A percentile compares a stretch with the other conserved stretches of the same genome.
These are phyloP conservation scores for Ageneiosus marmoratus DNA, from an alignment of 2,113 vertebrate species.

Conservation along the genomic window DNA sequence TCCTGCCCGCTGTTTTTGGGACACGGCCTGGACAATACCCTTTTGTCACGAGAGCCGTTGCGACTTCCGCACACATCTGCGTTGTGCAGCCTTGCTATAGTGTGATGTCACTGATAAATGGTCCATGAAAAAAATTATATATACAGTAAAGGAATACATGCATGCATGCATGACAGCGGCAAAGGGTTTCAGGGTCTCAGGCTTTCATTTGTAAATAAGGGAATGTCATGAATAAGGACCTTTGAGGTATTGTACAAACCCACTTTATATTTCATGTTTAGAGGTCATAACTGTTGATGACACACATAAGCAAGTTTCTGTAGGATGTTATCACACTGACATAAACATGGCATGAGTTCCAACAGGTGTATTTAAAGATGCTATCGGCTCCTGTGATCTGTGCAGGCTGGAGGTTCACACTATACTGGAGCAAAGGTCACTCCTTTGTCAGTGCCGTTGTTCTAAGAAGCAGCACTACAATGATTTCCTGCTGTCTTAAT, in stretches of 20 bases:
- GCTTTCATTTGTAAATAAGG: not conserved
- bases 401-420: conserved; percentile 1
- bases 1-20: conserved; percentile 34
- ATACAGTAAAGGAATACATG: not conserved
- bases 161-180: not conserved
- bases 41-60: conserved; percentile 47
- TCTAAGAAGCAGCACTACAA: conserved; percentile 13
- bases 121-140: conserved; percentile 15
- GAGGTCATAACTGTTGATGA: not conserved
- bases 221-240: not conserved
- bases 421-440: conserved; percentile 40
- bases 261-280: not conserved
- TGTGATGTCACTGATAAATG: conserved; percentile 22
- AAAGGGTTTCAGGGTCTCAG: not conserved
- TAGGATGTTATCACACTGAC: not conserved
- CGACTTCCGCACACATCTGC: conserved; percentile 42
- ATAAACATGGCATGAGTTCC: not conserved
- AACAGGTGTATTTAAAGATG: not conserved
- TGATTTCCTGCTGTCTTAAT: not conserved
- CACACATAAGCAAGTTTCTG: not conserved
- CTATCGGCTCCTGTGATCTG: not conserved
- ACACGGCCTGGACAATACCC: conserved; percentile 39
- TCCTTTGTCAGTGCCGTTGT: not conserved
- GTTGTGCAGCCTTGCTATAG: not conserved
- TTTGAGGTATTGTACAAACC: not conserved